Conservation (phyloP, 2,888 invertebrate species). For the Euspilapteryx auroguttella region DNA sequence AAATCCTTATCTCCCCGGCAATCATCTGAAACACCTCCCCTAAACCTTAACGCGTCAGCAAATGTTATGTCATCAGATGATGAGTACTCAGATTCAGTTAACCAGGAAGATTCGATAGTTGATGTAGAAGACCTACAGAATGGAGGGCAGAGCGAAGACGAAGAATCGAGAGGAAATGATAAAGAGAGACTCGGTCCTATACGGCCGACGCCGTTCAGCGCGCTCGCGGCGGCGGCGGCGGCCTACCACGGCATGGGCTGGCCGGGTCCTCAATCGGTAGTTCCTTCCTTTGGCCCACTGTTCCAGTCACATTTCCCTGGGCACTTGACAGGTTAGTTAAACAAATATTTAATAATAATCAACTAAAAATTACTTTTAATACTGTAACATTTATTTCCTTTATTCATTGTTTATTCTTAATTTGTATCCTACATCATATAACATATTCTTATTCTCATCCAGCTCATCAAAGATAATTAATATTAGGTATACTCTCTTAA, state of each 20-base stretch:
- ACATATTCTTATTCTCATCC: too few relatives aligned
- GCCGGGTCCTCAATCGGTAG: slow-evolving; percentile 55
- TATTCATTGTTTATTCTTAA: too few relatives aligned
- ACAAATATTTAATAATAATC: too few relatives aligned
- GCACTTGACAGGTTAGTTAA: slow-evolving; percentile 47
- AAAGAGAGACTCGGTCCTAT: slow-evolving; percentile 63
- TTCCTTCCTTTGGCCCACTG: slow-evolving; percentile 65
- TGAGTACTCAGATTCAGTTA: slow-evolving; percentile 71
- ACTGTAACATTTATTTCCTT: too few relatives aligned
- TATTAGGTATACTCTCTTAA: too few relatives aligned
- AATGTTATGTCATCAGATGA: slow-evolving; percentile 60
- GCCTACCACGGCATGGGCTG: slow-evolving; percentile 67
- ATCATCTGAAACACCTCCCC: slow-evolving; percentile 42
- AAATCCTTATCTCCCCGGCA: slow-evolving; percentile 37
- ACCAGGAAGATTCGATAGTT: slow-evolving; percentile 69
- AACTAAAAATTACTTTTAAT: too few relatives aligned
- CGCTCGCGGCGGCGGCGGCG: slow-evolving; percentile 71
- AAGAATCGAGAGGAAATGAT: slow-evolving; percentile 26
- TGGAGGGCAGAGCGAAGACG: slow-evolving; percentile 50
- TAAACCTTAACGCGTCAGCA: slow-evolving; percentile 50
- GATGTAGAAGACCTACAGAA: slow-evolving; percentile 79
- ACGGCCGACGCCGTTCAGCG: slow-evolving; percentile 76
- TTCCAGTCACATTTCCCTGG: slow-evolving; percentile 68
- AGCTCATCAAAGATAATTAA: too few relatives aligned
- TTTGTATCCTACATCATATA: too few relatives aligned